Conservation (phyloP, 23 tunicate species). For the Halocynthia roretzi region DNA sequence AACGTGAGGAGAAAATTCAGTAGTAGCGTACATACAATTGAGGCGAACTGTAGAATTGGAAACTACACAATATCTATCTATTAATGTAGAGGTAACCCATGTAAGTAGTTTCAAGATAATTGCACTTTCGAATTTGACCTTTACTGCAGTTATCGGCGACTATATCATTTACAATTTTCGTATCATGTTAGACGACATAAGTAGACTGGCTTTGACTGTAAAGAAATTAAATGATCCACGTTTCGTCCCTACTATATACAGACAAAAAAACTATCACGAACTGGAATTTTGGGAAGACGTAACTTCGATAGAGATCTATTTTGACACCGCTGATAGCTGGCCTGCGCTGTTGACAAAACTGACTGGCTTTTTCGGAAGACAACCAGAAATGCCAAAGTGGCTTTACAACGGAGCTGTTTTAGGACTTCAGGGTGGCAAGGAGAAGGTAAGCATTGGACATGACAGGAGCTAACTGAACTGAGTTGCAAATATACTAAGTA, state of each 20-base stretch:
- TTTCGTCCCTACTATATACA: not conserved
- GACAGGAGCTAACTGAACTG: not conserved
- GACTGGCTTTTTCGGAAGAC: slow-evolving; percentile 68
- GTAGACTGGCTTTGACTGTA: no score
- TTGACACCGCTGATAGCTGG: slow-evolving; percentile 68
- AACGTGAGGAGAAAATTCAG: no score
- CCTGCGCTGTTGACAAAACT: slow-evolving; percentile 40
- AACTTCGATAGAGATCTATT: slow-evolving; percentile 5
- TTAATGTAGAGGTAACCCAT: no score
- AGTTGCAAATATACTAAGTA: not conserved
- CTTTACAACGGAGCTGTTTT: slow-evolving; percentile 88
- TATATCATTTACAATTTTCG: no score
- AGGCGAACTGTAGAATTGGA: no score
- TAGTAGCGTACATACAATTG: no score
- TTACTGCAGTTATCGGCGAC: no score
- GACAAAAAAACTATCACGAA: slow-evolving; percentile 39
- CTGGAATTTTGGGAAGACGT: slow-evolving; percentile 75
- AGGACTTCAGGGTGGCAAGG: slow-evolving; percentile 94
- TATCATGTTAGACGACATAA: no score
- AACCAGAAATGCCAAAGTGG: slow-evolving; percentile 75
- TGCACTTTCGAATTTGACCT: no score
- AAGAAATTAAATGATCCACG: no score
- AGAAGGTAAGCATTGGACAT: slow-evolving; percentile 27
- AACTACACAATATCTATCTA: no score
- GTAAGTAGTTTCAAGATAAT: no score